phyloP scores from a whole-genome alignment of 2,113 vertebrate genomes.

The Eurypyga helias region DNA sequence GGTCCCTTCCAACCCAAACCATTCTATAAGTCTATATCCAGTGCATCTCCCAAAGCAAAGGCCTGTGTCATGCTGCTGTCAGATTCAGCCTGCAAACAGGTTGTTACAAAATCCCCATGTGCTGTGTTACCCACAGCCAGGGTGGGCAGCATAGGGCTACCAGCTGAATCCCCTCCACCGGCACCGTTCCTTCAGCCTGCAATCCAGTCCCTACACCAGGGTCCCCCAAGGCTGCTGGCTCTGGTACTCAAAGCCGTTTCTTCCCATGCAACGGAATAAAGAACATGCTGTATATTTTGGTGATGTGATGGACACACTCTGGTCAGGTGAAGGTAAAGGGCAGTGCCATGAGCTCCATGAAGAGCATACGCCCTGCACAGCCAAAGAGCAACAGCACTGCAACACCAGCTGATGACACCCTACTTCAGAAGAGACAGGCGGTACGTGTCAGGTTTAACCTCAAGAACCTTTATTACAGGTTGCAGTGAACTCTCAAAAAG shows the following conservation, averaged over 20 bases:
- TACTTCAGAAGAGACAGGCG: not conserved
- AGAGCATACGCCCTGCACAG: fast-evolving
- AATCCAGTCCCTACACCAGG: not conserved
- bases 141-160: not conserved
- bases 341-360: not conserved
- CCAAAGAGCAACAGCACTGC: fast-evolving
- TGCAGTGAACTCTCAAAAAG: not conserved
- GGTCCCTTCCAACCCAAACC: too few species aligned
- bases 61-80: not conserved
- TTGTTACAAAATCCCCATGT: fast-evolving
- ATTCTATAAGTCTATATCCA: not conserved
- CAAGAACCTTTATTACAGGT: not conserved
- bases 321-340: not conserved
- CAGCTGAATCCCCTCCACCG: not conserved
- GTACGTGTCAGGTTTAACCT: not conserved
- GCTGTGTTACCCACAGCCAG: not conserved
- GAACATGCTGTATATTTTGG: not conserved
- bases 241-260: not conserved
- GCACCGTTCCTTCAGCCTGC: not conserved
- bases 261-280: not conserved
- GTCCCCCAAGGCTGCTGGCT: not conserved
- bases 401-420: not conserved
- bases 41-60: not conserved
- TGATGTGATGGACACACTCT: not conserved
- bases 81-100: not conserved